phyloP scores from a whole-genome alignment of 1,140 invertebrate genomes.

The Panagrolaimus sp. region DNA sequence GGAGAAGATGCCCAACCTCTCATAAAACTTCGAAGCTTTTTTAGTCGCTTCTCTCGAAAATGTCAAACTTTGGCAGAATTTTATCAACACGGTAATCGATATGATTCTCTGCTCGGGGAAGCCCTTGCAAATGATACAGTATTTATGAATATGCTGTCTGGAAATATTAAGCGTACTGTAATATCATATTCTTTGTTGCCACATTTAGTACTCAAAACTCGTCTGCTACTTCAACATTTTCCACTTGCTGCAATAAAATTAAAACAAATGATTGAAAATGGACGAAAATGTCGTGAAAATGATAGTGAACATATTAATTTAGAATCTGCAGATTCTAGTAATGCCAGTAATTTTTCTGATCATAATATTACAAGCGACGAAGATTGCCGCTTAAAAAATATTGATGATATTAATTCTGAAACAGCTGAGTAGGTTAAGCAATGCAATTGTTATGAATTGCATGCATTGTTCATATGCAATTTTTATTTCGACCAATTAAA shows the following conservation, averaged over 20 bases:
- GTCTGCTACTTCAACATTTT: conserved; percentile 55
- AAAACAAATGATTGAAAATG: background rate
- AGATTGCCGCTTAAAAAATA: background rate
- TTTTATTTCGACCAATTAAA: no score
- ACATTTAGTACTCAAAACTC: conserved; percentile 53
- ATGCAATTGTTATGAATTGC: no score
- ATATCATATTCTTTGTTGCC: conserved; percentile 43
- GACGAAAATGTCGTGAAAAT: background rate
- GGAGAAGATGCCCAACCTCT: conserved; percentile 23
- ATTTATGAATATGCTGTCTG: conserved; percentile 50
- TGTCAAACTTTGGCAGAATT: conserved; percentile 32
- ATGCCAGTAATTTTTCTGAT: background rate
- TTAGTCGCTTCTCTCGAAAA: conserved; percentile 37
- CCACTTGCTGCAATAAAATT: conserved; percentile 53
- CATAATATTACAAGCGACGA: background rate
- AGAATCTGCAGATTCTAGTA: no score
- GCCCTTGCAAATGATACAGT: conserved; percentile 49
- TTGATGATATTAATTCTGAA: background rate
- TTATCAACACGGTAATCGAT: conserved; percentile 8
- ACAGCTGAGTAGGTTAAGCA: conserved; percentile 1
- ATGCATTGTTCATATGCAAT: no score
- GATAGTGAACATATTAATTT: background rate
- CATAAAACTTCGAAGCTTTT: conserved; percentile 40
- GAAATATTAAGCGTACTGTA: background rate
- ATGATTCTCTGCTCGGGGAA: conserved; percentile 29